These are phyloP conservation scores for Drosophila baimaii DNA, from an alignment of 1,140 invertebrate species.

Conservation along the genomic window DNA sequence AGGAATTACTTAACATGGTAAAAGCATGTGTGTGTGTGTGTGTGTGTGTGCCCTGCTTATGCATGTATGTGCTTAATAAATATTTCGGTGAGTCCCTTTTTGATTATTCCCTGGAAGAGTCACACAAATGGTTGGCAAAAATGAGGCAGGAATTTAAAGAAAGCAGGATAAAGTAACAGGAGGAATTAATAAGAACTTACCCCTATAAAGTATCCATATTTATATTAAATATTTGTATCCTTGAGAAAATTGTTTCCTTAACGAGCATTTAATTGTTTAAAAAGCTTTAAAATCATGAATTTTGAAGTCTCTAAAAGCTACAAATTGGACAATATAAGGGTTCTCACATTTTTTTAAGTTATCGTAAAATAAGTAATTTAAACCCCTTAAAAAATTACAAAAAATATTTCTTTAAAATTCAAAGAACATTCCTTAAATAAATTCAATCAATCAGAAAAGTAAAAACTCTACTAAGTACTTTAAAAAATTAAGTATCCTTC, in stretches of 20 bases:
- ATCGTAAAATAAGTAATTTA: neutral
- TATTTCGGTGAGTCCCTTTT: slow-evolving; percentile 20
- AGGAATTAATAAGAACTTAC: too few relatives aligned
- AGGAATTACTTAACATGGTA: slow-evolving; percentile 72
- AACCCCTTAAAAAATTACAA: neutral
- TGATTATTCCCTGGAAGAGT: slow-evolving; percentile 21
- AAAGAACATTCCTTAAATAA: neutral
- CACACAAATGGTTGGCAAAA: slow-evolving; percentile 17
- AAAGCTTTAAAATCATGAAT: too few relatives aligned
- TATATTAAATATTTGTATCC: too few relatives aligned
- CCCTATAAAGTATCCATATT: too few relatives aligned
- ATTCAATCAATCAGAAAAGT: fast-evolving
- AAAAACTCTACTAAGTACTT: neutral
- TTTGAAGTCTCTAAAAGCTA: too few relatives aligned
- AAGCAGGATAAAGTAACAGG: neutral
- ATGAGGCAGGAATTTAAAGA: neutral
- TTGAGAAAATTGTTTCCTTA: too few relatives aligned
- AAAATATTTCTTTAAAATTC: neutral
- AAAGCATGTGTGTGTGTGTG: slow-evolving; percentile 38
- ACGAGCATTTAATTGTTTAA: too few relatives aligned
- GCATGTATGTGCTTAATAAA: slow-evolving; percentile 41
- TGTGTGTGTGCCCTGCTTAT: slow-evolving; percentile 13
- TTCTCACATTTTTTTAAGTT: neutral
- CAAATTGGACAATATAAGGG: too few relatives aligned
- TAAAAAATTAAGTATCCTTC: neutral